Evolutionary conservation across 1,140 invertebrate species (phyloP), one percentile per base, ranked within the genome.

Genomic region (Chlorops oryzae): DNA sequence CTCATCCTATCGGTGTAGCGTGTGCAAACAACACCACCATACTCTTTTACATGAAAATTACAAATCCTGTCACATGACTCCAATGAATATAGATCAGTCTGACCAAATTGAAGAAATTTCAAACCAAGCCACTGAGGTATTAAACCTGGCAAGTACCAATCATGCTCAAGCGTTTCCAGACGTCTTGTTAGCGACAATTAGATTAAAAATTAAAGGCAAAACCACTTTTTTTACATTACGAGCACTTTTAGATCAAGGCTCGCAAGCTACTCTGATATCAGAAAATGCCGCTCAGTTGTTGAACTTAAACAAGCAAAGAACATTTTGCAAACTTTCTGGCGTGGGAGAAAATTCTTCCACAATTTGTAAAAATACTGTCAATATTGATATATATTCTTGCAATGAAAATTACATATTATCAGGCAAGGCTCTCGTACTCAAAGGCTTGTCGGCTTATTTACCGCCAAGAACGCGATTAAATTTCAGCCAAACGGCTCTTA

Each of bases 191-290:
- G 28, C 32, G 7, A 47, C 45, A 23, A 47, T 47, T 13, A 27
- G 28, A 10, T 47, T 47, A 47, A 37, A 34, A 9, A 22, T 47
- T 13, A 12, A 37, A 23, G 22, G 12, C 6, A 7, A 34, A 23
- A 21, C 13, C 10, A 35, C 32, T 47, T n/a, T 21, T 21, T 34
- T 22, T 22, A 20, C 45, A 13, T 34, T 37, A 10, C 13, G 32
- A 13, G 45, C 45, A 7, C 34, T 47, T 22, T 47, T 47, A 23
- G 45, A 47, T 47, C 45, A 27, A 15, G 45, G 45, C 15, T 47
- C 45, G 9, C 34, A 47, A 22, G 45, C 32, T 13, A 37, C 45
- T n/a, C 24, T 47, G 12, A 23, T 47, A 12, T 24, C 45, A 22
- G 45, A 47, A 23, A 20, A 20, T 12, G 28, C 23, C 22, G 32